Evolutionary conservation across 1,140 invertebrate genomes (phyloP), one percentile per base, ranked within the genome.

Genomic region (Trichonephila clavipes): DNA sequence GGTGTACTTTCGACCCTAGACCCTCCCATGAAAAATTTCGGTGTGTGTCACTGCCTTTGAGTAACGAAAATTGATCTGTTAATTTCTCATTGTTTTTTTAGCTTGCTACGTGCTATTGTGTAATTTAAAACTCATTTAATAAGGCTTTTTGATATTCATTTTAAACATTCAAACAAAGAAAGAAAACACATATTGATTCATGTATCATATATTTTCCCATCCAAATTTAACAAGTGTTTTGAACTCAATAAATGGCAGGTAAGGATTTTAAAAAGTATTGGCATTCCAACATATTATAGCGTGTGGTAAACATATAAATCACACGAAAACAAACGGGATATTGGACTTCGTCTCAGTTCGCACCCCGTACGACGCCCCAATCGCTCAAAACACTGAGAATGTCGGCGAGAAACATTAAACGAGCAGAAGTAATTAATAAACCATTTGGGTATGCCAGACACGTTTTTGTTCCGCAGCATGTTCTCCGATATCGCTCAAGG

Each of bases 361-460:
- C 58, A 19, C 72, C 12, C 24, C 0, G 0, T 3, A 51, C 51
- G 24, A 19, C 72, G 21, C 58, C 34, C 89, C 44, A 62, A 77
- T 61, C 72, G 85, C 58, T 87, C 24, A 66, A 88, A 51, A 21
- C 12, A 16, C 19, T 1, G 62, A 62, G 28, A 88, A 88, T 88
- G 51, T 51, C 21, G 66, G 58, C 90, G 59, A 64, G 59, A 83
- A 93, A 88, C 66, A 69, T 18, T 58, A 82, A 93, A 93, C 85
- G 61, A 64, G 58, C 58, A 88, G 72, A 88, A 93, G 85, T 93
- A 93, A 93, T 93, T 93, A 93, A 93, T 93, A 93, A 93, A 88
- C 92, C 92, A 93, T 88, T 93, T 88, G 51, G 69, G 85, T 77
- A 88, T 64, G 24, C 19, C 61, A 51, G 85, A 93, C 86, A 88